Conservation (phyloP, 2,113 vertebrate genomes). For the Pundamilia nyererei region DNA sequence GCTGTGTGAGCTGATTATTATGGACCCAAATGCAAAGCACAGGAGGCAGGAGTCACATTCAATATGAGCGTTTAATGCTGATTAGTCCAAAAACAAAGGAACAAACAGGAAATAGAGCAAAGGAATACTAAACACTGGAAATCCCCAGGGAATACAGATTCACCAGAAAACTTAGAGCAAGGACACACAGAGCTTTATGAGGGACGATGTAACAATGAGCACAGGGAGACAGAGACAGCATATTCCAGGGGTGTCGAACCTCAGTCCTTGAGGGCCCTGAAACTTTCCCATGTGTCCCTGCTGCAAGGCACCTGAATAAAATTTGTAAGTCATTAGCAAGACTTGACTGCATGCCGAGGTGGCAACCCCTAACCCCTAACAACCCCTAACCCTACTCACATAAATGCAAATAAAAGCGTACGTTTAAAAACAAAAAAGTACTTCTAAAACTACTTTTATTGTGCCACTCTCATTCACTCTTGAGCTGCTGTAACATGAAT, state of each 20-base stretch:
- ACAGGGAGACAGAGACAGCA: fast-evolving
- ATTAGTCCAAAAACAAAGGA: not conserved
- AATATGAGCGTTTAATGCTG: not conserved
- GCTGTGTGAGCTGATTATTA: not conserved
- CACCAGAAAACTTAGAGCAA: not conserved
- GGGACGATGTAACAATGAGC: not conserved
- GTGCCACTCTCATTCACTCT: not conserved
- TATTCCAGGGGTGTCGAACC: fast-evolving
- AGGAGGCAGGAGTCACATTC: not conserved
- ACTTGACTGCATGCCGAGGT: not conserved
- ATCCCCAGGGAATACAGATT: not conserved
- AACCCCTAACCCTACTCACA: not conserved
- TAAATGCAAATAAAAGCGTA: not conserved
- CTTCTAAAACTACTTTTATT: not conserved
- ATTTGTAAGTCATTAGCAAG: not conserved
- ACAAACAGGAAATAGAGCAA: not conserved
- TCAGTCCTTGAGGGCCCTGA: not conserved
- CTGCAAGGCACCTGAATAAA: not conserved
- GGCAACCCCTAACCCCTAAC: not conserved
- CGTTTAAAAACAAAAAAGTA: not conserved
- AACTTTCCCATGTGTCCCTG: not conserved
- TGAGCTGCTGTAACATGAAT: not conserved
- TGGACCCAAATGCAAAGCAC: not conserved
- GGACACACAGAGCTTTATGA: not conserved
- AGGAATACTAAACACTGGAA: not conserved